Conservation (phyloP, 1,140 invertebrate genomes). For the Melanaphis sacchari region DNA sequence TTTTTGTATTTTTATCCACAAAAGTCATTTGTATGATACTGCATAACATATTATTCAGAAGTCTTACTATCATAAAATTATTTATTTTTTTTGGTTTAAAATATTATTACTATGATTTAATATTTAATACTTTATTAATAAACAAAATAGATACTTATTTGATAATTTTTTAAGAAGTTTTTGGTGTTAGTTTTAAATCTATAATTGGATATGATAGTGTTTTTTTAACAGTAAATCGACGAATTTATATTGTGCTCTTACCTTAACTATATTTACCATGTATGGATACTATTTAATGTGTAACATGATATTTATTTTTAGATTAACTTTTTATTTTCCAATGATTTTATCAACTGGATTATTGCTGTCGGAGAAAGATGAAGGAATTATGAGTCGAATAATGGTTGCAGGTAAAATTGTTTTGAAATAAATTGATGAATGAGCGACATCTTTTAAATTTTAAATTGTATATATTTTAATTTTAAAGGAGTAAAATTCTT, state of each 20-base stretch:
- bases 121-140: neutral
- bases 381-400: constrained; percentile 61
- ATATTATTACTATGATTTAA: neutral
- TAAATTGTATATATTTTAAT: neutral
- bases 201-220: neutral
- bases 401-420: constrained; percentile 61
- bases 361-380: constrained; percentile 61
- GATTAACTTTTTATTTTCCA: constrained; percentile 61
- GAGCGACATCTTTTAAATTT: neutral
- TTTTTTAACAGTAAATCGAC: neutral
- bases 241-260: neutral
- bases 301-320: constrained; percentile 28
- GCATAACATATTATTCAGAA: neutral
- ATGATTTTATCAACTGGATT: constrained; percentile 61
- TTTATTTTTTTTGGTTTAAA: neutral
- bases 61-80: neutral
- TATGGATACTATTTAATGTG: neutral
- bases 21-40: neutral
- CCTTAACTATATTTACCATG: neutral
- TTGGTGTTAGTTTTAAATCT: neutral
- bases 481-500: constrained; percentile 78
- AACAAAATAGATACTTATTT: neutral
- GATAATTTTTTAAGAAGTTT: neutral
- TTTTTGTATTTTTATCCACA: too few species aligned
- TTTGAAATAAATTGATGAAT: neutral